Base-by-base conservation (phyloP, 2,797 vertebrate species). In the Triplophysa bombifrons region DNA sequence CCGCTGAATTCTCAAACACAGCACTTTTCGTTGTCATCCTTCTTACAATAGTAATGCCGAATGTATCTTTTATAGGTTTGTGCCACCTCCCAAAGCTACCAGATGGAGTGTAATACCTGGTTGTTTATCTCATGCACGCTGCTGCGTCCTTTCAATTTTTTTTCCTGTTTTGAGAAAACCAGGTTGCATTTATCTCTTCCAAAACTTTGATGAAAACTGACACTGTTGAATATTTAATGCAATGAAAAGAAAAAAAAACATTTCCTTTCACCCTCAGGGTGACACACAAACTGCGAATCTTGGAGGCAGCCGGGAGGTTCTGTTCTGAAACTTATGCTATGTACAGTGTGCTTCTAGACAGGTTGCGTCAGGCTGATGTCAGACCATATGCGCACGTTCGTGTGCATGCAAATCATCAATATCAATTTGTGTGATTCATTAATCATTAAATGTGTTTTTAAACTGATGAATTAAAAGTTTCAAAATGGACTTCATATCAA, bases 191-290 rank as follows among this genome's bases (percentile, higher is more conserved):
- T 72, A 65, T 71, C 58, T 61, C 44, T 61, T 56, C 44, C 67
- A 70, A 70, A 56, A 78, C 66, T 68, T 76, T 65, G 60, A 79
- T 79, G 60, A 79, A 79, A 65, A 60, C 69, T 72, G 68, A 65
- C 12, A 3, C 50, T 72, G 69, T 72, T 82, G 60, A 77, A 77
- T 77, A 82, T 82, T 82, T 77, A 71, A 82, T 77, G 74, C 9
- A 5, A 67, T 3, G 20, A 20, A 60, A 9, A 58, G 12, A 27
- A 67, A 46, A 51, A 75, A 75, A 66, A 55, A 72, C 60, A 56
- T 64, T 72, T 72, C 30, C 30, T 72, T 65, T 53, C 50, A 65
- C 60, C 60, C 68, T n/a, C 22, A 70, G 60, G 68, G 46, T 41
- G 51, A 74, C 0, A 1, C 53, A 61, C 79, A 75, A 66, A 60